Percentiles rank a stretch among this genome's conserved stretches.
phyloP scores from a whole-genome alignment of 2,113 vertebrate genomes.

The Archocentrus centrarchus region DNA sequence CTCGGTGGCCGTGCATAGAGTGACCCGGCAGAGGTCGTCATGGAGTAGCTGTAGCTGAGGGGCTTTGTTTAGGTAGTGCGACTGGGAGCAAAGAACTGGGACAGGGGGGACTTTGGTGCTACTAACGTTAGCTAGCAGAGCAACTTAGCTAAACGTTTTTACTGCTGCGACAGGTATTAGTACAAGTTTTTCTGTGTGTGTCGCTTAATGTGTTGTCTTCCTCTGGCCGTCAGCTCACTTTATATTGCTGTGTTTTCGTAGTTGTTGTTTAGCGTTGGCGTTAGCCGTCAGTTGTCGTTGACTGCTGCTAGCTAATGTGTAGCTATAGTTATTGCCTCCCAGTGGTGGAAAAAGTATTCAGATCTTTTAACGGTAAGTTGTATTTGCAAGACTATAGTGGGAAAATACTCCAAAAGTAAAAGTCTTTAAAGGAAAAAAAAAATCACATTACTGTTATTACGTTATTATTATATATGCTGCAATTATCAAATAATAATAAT shows the following conservation, averaged over 20 bases:
- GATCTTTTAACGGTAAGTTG: constrained; percentile 75
- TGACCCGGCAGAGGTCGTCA: constrained; percentile 31
- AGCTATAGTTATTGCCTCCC: constrained; percentile 78
- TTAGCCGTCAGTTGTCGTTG: constrained; percentile 63
- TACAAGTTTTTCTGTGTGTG: constrained; percentile 56
- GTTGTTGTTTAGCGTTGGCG: constrained; percentile 60
- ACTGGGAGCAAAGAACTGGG: constrained; percentile 53
- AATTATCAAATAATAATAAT: not conserved
- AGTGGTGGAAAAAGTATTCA: constrained; percentile 78
- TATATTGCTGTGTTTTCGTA: constrained; percentile 43
- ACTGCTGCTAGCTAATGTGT: constrained; percentile 73
- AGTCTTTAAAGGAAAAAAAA: not conserved
- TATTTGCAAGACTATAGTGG: not conserved
- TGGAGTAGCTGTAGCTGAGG: constrained; percentile 54
- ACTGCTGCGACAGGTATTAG: constrained; percentile 69
- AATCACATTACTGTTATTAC: not conserved
- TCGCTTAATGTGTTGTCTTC: constrained; percentile 61
- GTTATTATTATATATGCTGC: not conserved
- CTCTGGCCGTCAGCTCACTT: constrained; percentile 36
- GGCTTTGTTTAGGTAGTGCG: constrained; percentile 32
- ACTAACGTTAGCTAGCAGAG: constrained; percentile 59
- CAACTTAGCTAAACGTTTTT: constrained; percentile 64
- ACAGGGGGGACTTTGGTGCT: constrained; percentile 60
- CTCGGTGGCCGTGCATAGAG: not conserved
- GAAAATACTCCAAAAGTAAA: not conserved